Percentiles rank a stretch among this genome's conserved stretches.
phyloP scores from a whole-genome alignment of 2,888 invertebrate species.

The Diaperis boleti region DNA sequence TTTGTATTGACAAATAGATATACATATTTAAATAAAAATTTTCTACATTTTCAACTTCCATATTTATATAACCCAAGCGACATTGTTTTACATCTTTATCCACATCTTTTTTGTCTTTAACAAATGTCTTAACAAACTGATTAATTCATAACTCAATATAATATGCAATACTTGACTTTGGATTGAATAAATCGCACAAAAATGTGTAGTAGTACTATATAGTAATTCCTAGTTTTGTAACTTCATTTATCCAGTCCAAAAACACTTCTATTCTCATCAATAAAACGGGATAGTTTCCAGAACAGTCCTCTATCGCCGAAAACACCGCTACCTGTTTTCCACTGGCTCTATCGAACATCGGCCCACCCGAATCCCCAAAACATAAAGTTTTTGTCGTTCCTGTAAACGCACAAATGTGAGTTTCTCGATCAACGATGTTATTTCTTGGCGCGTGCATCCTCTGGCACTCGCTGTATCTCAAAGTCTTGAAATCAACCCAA shows the following conservation, averaged over 20 bases:
- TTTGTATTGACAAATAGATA: too few relatives aligned
- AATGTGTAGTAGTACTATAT: too few relatives aligned
- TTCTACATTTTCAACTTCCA: too few relatives aligned
- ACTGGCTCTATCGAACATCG: constrained; percentile 3
- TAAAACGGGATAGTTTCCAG: constrained; percentile 1
- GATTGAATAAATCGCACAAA: too few relatives aligned
- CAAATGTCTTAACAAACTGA: too few relatives aligned
- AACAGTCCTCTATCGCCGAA: constrained; percentile 9
- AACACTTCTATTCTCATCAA: constrained; percentile 9
- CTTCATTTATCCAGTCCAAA: constrained; percentile 10
- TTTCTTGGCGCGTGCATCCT: not conserved
- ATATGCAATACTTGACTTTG: too few relatives aligned
- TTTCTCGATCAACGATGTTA: constrained; percentile 4
- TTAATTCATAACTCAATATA: too few relatives aligned
- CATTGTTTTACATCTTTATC: too few relatives aligned
- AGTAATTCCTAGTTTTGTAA: not conserved
- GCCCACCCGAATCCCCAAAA: constrained; percentile 22
- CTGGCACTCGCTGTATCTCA: constrained; percentile 6
- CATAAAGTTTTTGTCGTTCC: too few relatives aligned
- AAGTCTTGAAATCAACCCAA: not conserved
- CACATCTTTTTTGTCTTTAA: too few relatives aligned
- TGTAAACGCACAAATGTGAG: constrained; percentile 14
- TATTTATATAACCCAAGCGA: too few relatives aligned
- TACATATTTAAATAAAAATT: too few relatives aligned
- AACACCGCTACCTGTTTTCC: constrained; percentile 9